Percentiles rank a stretch among this genome's conserved stretches.
phyloP scores from a whole-genome alignment of 2,113 vertebrate genomes.

The Elaphurus davidianus region DNA sequence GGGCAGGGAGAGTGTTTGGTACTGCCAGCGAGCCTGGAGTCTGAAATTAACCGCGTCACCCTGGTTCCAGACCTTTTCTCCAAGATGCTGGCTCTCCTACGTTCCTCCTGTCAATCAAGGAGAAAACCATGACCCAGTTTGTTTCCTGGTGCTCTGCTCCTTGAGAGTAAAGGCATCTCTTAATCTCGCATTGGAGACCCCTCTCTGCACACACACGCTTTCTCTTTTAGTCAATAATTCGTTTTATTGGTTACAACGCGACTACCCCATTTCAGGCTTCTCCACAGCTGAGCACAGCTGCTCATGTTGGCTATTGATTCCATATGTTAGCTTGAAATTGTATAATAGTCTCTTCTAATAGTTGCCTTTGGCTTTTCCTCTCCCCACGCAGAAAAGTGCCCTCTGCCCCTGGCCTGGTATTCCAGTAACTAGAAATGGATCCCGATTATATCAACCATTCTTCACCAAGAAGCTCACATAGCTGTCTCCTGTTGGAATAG shows the following conservation, averaged over 20 bases:
- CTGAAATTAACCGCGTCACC: background rate
- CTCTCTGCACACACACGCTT: constrained; percentile 53
- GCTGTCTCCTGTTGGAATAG: constrained; percentile 74
- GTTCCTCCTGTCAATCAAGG: constrained; percentile 44
- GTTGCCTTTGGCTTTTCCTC: constrained; percentile 85
- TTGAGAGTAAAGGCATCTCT: constrained; percentile 61
- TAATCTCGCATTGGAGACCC: constrained; percentile 45
- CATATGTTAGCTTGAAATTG: constrained; percentile 83
- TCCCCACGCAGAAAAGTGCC: constrained; percentile 77
- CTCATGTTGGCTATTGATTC: constrained; percentile 84
- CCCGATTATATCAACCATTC: constrained; percentile 79
- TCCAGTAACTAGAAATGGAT: constrained; percentile 81
- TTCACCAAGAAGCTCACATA: constrained; percentile 79
- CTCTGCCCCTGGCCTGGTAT: constrained; percentile 79
- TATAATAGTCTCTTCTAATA: constrained; percentile 83
- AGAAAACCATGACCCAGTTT: constrained; percentile 14
- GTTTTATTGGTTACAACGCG: constrained; percentile 83
- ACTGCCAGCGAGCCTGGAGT: background rate
- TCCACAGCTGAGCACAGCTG: constrained; percentile 82
- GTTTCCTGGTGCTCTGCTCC: background rate
- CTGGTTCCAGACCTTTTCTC: constrained; percentile 14
- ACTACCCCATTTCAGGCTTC: constrained; percentile 74
- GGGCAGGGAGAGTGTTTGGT: background rate
- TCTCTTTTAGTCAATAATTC: constrained; percentile 78
- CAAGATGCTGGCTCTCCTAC: background rate